phyloP scores from a whole-genome alignment of 2,888 invertebrate genomes.

The Gymnosoma rotundatum region DNA sequence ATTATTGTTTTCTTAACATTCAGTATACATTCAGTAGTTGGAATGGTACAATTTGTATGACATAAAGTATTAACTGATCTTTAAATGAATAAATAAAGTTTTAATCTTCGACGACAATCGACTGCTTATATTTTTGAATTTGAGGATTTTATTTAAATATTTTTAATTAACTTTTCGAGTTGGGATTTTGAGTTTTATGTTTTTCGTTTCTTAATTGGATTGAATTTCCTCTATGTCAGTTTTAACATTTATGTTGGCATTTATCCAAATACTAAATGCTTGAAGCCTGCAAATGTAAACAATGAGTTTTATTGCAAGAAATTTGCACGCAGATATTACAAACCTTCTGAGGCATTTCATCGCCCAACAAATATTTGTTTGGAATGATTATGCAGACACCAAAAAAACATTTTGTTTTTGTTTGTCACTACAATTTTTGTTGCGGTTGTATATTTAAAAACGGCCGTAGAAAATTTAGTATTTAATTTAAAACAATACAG shows the following conservation, averaged over 20 bases:
- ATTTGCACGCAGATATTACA: conserved; percentile 8
- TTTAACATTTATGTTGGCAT: conserved; percentile 24
- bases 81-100: too few species aligned
- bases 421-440: conserved; percentile 6
- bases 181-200: conserved; percentile 24
- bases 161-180: conserved; percentile 45
- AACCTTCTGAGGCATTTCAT: conserved; percentile 5
- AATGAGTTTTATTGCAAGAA: conserved; percentile 7
- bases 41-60: too few species aligned
- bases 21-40: too few species aligned
- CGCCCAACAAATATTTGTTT: background rate
- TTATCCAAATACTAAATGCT: conserved; percentile 20
- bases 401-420: conserved; percentile 7
- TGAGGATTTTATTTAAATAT: conserved; percentile 2
- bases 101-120: too few species aligned
- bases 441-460: conserved; percentile 28
- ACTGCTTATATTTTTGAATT: background rate
- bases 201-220: conserved; percentile 13
- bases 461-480: conserved; percentile 38
- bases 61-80: too few species aligned
- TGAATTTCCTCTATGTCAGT: conserved; percentile 18
- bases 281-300: background rate
- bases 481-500: conserved; percentile 58
- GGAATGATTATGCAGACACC: background rate
- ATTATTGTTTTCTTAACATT: too few species aligned